These are phyloP conservation scores for Lasiommata megera DNA, from an alignment of 2,888 invertebrate species.

Conservation along the genomic window DNA sequence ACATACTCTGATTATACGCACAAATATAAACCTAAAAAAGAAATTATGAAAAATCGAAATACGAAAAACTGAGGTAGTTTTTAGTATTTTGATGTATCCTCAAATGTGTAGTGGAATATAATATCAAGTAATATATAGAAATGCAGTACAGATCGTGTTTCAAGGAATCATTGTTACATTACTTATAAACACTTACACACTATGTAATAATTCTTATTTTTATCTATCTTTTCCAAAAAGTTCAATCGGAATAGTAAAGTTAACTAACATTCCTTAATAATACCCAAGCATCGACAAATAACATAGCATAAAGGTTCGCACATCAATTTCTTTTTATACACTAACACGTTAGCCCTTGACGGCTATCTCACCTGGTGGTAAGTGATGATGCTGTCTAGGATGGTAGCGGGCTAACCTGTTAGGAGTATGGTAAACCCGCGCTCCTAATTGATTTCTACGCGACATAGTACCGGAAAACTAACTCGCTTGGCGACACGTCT, in stretches of 20 bases:
- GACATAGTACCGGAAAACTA: too few species aligned
- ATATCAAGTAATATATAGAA: conserved; percentile 31
- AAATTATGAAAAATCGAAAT: conserved; percentile 10
- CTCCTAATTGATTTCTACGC: too few species aligned
- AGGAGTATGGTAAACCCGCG: too few species aligned
- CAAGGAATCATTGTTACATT: conserved; percentile 37
- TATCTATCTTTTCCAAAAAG: conserved; percentile 39
- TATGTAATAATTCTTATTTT: conserved; percentile 45
- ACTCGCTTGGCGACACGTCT: too few species aligned
- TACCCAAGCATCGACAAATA: neutral
- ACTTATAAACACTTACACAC: conserved; percentile 43
- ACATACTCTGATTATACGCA: conserved; percentile 16
- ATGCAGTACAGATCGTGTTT: conserved; percentile 41
- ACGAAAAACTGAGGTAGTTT: neutral
- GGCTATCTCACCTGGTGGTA: too few species aligned
- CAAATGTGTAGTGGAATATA: conserved; percentile 23
- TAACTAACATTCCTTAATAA: conserved; percentile 9
- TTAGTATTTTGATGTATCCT: conserved; percentile 1
- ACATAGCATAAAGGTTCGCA: conserved; percentile 5
- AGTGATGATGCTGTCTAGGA: too few species aligned
- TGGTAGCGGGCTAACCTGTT: too few species aligned
- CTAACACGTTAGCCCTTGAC: too few species aligned
- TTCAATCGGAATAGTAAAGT: conserved; percentile 36
- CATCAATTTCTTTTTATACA: too few species aligned
- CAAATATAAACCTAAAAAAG: conserved; percentile 14